Evolutionary conservation across 2,888 invertebrate genomes (phyloP), one percentile per base, ranked within the genome.

Genomic region (Merodon equestris): DNA sequence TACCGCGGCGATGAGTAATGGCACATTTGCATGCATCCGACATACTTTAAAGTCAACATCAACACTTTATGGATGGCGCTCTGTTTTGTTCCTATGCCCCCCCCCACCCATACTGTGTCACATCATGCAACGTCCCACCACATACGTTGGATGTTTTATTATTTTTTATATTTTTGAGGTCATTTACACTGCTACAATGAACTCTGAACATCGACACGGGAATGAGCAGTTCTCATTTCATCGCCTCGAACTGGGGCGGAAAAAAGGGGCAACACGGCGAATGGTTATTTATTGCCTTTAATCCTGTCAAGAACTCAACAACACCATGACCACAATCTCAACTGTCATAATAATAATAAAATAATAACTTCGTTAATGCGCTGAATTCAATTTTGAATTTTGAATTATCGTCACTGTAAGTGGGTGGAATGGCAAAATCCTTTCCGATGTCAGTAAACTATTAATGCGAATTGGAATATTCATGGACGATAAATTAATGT

Each of bases 401-500:
- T 27, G 27, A 7, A 27, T 57, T 63, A 63, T 34, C 45, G 48
- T 15, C 36, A 15, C 27, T 57, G 17, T 18, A 13, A 12, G 40
- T 38, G 27, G 53, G 47, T 36, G 56, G 38, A 14, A 17, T 9
- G 64, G 64, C 74, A 63, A 79, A 68, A 68, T 74, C 74, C 74
- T 74, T 74, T 74, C 34, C 68, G 64, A 68, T 74, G 79, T 79
- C 79, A 79, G 79, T 70, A 79, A 79, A 79, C 79, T 74, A 79
- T 74, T 74, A 79, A 79, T 79, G 54, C 63, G 50, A 54, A 70
- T 68, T 56, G 50, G 74, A 79, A 79, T 79, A 79, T 79, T 68
- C 79, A 79, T 79, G 79, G 74, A 58, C 47, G 63, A 79, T 79
- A 79, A 79, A 74, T 79, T 79, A 79, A 64, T 79, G 79, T 79